Conservation (phyloP, 2,797 vertebrate genomes). For the Sylvia borin region DNA sequence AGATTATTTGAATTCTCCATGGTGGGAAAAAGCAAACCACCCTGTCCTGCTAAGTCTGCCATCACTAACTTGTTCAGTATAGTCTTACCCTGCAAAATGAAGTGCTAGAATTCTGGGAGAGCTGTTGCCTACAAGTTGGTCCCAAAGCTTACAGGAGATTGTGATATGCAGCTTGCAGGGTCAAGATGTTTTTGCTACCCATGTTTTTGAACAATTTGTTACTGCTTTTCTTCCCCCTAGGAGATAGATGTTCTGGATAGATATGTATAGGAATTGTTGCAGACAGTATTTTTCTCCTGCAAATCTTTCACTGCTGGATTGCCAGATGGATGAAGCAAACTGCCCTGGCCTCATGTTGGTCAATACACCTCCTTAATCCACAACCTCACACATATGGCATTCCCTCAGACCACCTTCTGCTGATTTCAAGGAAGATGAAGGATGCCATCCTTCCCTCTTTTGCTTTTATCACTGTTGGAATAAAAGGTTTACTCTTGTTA, state of each 20-base stretch:
- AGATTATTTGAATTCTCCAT: not conserved
- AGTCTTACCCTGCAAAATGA: not conserved
- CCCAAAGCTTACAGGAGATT: not conserved
- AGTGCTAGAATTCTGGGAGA: not conserved
- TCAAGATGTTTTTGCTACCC: not conserved
- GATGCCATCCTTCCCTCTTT: not conserved
- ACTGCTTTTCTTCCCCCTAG: not conserved
- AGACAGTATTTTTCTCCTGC: not conserved
- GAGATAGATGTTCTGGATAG: not conserved
- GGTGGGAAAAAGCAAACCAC: not conserved
- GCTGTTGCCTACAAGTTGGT: not conserved
- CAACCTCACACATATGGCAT: fast-evolving
- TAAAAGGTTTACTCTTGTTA: not conserved
- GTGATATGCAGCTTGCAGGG: not conserved
- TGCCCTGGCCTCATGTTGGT: fast-evolving
- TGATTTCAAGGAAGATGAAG: not conserved
- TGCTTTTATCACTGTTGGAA: not conserved
- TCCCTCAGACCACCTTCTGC: not conserved
- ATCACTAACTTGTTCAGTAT: not conserved
- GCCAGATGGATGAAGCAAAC: not conserved
- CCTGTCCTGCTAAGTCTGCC: not conserved
- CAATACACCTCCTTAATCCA: not conserved
- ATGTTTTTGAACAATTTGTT: not conserved
- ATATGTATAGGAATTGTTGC: not conserved
- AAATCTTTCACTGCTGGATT: not conserved